phyloP scores from a whole-genome alignment of 1,140 invertebrate genomes.

The Aphelenchoides avenae region DNA sequence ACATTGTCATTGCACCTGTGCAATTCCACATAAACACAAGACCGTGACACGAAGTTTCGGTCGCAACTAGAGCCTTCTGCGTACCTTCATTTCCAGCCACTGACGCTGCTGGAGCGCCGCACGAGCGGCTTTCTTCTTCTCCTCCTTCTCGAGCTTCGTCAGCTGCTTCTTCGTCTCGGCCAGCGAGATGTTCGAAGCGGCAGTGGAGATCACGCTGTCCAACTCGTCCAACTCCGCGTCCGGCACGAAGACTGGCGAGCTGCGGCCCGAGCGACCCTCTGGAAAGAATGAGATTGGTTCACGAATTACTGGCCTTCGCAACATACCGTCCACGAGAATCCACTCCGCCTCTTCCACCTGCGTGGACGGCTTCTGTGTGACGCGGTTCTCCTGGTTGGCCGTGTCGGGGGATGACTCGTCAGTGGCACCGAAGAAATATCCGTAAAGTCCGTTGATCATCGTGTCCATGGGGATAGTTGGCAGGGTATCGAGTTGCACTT shows the following conservation, averaged over 20 bases:
- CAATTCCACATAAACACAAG: not conserved
- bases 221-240: not conserved
- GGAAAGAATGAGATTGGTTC: not conserved
- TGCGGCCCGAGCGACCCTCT: not conserved
- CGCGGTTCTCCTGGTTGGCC: not conserved
- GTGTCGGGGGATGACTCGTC: not conserved
- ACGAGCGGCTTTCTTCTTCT: not conserved
- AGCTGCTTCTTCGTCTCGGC: not conserved
- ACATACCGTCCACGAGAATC: slow-evolving; percentile 10
- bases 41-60: not conserved
- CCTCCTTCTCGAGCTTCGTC: not conserved
- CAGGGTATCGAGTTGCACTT: too few relatives aligned
- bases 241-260: not conserved
- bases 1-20: not conserved
- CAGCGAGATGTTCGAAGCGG: not conserved
- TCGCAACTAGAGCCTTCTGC: not conserved
- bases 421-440: slow-evolving; percentile 3
- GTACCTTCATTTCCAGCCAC: slow-evolving; percentile 3
- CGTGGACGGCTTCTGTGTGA: not conserved
- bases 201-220: slow-evolving; percentile 1
- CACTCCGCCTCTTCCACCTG: not conserved
- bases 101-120: slow-evolving; percentile 3
- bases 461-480: not conserved
- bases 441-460: slow-evolving; percentile 9
- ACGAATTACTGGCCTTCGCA: not conserved